A percentile compares a stretch with the other conserved stretches of the same genome.
Evolutionary conservation across 2,113 vertebrate species (phyloP).

Genomic region (Hiodon alosoides): DNA sequence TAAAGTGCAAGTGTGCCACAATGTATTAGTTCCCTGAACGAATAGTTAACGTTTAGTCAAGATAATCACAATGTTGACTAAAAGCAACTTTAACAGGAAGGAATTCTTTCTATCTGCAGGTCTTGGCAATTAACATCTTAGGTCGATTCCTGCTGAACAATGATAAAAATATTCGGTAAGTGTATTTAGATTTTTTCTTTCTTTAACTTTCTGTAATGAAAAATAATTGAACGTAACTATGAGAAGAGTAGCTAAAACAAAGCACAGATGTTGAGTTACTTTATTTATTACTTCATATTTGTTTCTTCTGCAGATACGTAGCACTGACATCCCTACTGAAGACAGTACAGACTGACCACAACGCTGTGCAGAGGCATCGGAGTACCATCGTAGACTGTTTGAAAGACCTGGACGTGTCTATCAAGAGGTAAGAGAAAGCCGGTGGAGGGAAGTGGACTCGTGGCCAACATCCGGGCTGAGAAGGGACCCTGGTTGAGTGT

Average conservation of each 20-base stretch:
- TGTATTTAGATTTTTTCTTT: neutral
- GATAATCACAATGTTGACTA: too few relatives aligned
- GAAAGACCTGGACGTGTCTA: conserved; percentile 97
- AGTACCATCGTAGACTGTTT: conserved; percentile 98
- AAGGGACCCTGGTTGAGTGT: neutral
- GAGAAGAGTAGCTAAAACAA: neutral
- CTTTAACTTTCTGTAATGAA: too few relatives aligned
- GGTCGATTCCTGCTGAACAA: conserved; percentile 98
- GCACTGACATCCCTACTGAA: conserved; percentile 96
- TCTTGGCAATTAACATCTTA: conserved; percentile 97
- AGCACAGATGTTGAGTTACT: neutral
- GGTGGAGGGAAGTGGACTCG: neutral
- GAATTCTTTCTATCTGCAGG: conserved; percentile 61
- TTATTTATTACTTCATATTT: neutral
- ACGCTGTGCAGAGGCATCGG: conserved; percentile 93
- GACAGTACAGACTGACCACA: conserved; percentile 98
- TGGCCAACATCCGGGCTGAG: neutral
- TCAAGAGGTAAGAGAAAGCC: conserved; percentile 79
- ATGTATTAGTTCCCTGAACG: too few relatives aligned
- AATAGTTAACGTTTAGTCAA: too few relatives aligned
- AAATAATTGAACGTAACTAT: too few relatives aligned
- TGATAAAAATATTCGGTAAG: conserved; percentile 95
- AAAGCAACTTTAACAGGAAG: neutral
- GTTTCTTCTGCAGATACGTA: conserved; percentile 72
- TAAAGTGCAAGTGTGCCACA: too few relatives aligned